phyloP scores from a whole-genome alignment of 2,888 invertebrate genomes.

The Tetropium fuscum region DNA sequence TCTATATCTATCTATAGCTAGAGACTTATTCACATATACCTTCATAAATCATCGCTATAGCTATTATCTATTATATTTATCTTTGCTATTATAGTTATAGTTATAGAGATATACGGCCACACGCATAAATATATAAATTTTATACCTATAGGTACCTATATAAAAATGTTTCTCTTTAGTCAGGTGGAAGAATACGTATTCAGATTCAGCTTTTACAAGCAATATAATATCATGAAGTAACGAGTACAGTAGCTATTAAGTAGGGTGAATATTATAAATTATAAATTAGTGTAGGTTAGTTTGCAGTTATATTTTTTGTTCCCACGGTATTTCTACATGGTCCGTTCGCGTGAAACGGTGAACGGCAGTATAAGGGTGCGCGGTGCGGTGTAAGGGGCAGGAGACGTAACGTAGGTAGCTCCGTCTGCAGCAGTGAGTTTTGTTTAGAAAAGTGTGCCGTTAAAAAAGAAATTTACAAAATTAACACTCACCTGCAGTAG shows the following conservation, averaged over 20 bases:
- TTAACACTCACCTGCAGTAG: slow-evolving; percentile 74
- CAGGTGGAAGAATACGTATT: too few species aligned
- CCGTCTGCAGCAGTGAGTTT: slow-evolving; percentile 33
- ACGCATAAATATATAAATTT: too few species aligned
- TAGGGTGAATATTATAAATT: slow-evolving; percentile 43
- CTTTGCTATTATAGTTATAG: too few species aligned
- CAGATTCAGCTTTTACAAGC: background rate
- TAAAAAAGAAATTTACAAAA: slow-evolving; percentile 35
- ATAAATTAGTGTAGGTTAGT: slow-evolving; percentile 38
- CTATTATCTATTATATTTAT: too few species aligned
- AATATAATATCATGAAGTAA: slow-evolving; percentile 3
- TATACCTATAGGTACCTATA: too few species aligned
- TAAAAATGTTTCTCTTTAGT: too few species aligned
- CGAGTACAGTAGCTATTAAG: slow-evolving; percentile 14
- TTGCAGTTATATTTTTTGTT: slow-evolving; percentile 37
- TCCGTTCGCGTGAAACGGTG: slow-evolving; percentile 26
- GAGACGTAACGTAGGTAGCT: slow-evolving; percentile 31
- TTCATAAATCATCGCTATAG: too few species aligned
- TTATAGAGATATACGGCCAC: too few species aligned
- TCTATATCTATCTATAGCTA: too few species aligned
- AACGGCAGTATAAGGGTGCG: slow-evolving; percentile 28
- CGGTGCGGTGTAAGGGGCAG: slow-evolving; percentile 38
- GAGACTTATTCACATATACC: too few species aligned
- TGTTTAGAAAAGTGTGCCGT: slow-evolving; percentile 27
- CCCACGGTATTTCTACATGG: slow-evolving; percentile 31